Percentiles rank a stretch among this genome's conserved stretches.
phyloP scores from a whole-genome alignment of 1,140 invertebrate genomes.

The Drusus annulatus region DNA sequence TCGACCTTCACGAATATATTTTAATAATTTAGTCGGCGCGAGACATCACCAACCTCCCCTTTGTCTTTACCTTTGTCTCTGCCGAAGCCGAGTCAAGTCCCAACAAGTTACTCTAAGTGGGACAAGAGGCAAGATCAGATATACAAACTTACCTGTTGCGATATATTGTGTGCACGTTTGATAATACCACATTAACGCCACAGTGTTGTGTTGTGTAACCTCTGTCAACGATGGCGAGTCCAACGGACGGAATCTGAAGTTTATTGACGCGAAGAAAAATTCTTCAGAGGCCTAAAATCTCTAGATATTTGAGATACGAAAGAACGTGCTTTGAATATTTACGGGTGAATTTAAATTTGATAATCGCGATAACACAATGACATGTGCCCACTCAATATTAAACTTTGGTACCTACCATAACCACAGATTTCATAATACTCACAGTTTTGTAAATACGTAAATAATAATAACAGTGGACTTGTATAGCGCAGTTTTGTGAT shows the following conservation, averaged over 20 bases:
- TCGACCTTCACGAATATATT: constrained; percentile 1
- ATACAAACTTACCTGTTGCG: too few relatives aligned
- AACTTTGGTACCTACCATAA: too few relatives aligned
- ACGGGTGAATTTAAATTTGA: too few relatives aligned
- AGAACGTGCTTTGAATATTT: constrained; percentile 4
- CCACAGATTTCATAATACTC: too few relatives aligned
- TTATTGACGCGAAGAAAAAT: not conserved
- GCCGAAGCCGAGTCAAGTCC: constrained; percentile 10
- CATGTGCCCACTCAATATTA: too few relatives aligned
- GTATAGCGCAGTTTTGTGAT: too few relatives aligned
- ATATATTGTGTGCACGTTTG: not conserved
- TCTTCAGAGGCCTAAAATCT: not conserved
- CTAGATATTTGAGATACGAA: not conserved
- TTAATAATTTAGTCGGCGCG: not conserved
- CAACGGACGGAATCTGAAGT: constrained; percentile 11
- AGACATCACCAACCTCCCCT: not conserved
- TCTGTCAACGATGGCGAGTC: too few relatives aligned
- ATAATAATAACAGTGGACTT: too few relatives aligned
- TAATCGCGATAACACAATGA: too few relatives aligned
- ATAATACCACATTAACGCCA: not conserved
- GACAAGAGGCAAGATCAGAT: constrained; percentile 3
- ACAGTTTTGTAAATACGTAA: too few relatives aligned
- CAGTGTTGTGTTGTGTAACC: constrained; percentile 1
- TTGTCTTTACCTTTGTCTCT: constrained; percentile 20
- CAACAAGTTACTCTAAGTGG: constrained; percentile 22